These are phyloP conservation scores for Dasyurus viverrinus DNA, from an alignment of 2,113 vertebrate species.

Conservation along the genomic window DNA sequence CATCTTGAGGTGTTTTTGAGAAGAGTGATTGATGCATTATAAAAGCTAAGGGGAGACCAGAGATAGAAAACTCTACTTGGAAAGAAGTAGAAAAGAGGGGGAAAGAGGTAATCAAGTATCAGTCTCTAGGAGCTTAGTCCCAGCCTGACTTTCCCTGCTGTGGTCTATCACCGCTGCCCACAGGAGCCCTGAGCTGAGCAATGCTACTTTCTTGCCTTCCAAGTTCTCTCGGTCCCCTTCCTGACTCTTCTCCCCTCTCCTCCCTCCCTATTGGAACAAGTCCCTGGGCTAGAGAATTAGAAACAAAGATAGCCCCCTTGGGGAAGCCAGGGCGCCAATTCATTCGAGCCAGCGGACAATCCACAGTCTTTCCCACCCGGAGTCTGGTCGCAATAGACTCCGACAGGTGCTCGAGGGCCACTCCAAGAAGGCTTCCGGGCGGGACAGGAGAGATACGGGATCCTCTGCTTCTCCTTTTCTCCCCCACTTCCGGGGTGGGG, in stretches of 20 bases:
- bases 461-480: not conserved
- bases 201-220: not conserved
- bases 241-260: no score
- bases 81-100: not conserved
- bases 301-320: not conserved
- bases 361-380: not conserved
- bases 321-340: slow-evolving; percentile 10
- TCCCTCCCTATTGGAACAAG: not conserved
- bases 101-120: not conserved
- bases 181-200: not conserved
- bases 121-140: not conserved
- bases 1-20: not conserved
- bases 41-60: not conserved
- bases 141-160: not conserved
- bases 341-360: not conserved
- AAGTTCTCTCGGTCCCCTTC: not conserved
- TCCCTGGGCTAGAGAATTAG: slow-evolving; percentile 36
- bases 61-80: not conserved
- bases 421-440: not conserved
- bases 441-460: not conserved
- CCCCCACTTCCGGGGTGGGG: slow-evolving; percentile 45
- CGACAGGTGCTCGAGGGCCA: slow-evolving; percentile 30
- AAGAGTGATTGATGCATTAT: not conserved
- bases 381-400: slow-evolving; percentile 41
- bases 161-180: not conserved